Base-by-base conservation (phyloP, 2,888 invertebrate species). In the Liodrosophila aerea region DNA sequence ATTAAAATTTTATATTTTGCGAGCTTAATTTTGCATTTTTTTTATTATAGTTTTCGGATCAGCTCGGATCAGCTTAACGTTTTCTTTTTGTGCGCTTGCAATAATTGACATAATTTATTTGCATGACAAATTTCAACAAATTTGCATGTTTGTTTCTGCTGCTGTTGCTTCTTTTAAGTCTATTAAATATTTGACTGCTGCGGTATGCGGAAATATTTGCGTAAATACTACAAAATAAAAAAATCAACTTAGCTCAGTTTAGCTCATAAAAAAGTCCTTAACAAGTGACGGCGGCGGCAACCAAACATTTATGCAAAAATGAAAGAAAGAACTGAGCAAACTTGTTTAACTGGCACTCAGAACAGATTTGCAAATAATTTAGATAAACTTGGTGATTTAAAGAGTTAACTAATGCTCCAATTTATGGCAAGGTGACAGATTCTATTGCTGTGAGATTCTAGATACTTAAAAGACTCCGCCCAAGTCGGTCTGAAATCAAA, bases 91-190 rank as follows among this genome's bases (percentile, higher is more conserved):
- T 27, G 34, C 40, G 39, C 43, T 58, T 45, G 44, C 50, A 73
- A 82, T 86, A 86, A 85, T 82, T 86, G 83, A 61, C 62, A 68
- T 66, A 64, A 66, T 66, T 61, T 77, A 77, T 85, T 78, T 82
- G 83, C 72, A 68, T 72, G 64, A 58, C 16, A 71, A 71, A 71
- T 63, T 57, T 56, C 15, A 50, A 53, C 41, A 60, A 57, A 82
- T 81, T 81, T 85, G 78, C 82, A 84, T 85, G 57, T 52, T 56
- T 51, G 30, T 65, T 29, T 53, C 41, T 57, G 27, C 36, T 12
- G 27, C 29, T 9, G 29, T 9, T 15, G 30, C 34, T 51, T 36
- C 44, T 45, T 27, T 58, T 56, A 44, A 22, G 22, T 22, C 22
- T 22, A 22, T 53, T 73, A 16, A 49, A 52, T 36, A 45, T 41